Conservation (phyloP, 2,888 invertebrate species). For the Drosophila affinis region DNA sequence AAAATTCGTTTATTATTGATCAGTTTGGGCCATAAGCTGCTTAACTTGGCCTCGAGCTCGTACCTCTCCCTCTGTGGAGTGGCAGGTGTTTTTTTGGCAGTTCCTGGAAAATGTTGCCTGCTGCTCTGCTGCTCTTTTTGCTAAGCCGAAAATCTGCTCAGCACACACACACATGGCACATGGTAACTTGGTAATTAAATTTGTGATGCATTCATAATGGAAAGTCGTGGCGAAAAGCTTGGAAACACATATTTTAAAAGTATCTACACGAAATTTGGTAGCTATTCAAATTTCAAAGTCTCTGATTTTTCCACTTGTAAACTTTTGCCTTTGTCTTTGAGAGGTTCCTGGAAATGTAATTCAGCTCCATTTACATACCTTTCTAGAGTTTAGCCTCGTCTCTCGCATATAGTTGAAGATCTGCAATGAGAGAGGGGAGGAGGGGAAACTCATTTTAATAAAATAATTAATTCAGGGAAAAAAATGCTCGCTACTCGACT, state of each 20-base stretch:
- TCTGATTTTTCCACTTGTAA: background rate
- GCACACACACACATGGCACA: background rate
- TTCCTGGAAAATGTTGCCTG: conserved; percentile 11
- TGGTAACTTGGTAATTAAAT: conserved; percentile 5
- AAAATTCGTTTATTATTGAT: conserved; percentile 46
- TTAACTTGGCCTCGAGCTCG: conserved; percentile 24
- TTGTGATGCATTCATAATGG: background rate
- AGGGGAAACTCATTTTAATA: conserved; percentile 22
- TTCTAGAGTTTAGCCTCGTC: background rate
- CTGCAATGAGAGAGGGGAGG: conserved; percentile 44
- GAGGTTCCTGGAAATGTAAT: background rate
- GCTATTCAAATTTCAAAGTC: background rate
- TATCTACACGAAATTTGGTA: background rate
- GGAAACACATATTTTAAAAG: background rate
- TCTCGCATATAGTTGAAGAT: background rate
- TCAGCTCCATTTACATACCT: conserved; percentile 45
- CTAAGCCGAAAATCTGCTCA: conserved; percentile 21
- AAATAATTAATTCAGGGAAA: conserved; percentile 28
- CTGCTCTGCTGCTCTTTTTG: conserved; percentile 18
- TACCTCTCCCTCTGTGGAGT: background rate
- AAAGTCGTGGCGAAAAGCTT: background rate
- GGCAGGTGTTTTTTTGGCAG: conserved; percentile 29
- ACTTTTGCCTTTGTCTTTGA: background rate
- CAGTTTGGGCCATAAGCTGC: conserved; percentile 42
- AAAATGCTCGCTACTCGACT: background rate